These are phyloP conservation scores for Cryptotis parvus DNA, from an alignment of 2,113 vertebrate genomes.

Conservation along the genomic window DNA sequence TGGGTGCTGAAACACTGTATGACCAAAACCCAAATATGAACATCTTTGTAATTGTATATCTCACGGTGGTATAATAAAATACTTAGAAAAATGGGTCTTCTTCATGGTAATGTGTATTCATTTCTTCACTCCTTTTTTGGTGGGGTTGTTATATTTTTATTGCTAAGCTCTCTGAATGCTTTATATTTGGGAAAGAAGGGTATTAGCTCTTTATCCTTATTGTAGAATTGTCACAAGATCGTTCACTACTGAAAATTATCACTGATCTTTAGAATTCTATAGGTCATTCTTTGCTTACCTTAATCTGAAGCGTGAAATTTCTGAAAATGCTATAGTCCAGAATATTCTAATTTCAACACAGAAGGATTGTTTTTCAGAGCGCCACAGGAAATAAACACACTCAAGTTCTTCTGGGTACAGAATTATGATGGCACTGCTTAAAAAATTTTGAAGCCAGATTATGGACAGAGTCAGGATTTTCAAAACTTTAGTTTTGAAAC, in stretches of 20 bases:
- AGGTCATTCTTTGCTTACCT: neutral
- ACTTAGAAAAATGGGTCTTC: no score
- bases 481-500: conserved; percentile 5
- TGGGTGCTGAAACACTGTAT: no score
- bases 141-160: no score
- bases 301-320: neutral
- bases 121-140: no score
- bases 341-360: neutral
- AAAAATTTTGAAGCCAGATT: neutral
- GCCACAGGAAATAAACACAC: neutral
- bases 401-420: neutral
- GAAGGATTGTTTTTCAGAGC: neutral
- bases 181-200: no score
- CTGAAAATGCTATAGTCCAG: neutral
- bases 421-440: neutral
- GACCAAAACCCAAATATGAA: no score
- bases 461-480: neutral
- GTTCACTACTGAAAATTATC: neutral
- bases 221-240: neutral
- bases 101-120: no score
- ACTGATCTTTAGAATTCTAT: neutral
- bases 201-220: neutral
- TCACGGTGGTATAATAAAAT: no score
- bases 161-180: no score
- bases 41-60: no score